Conservation (phyloP, 2,113 vertebrate genomes). For the Dasyornis broadbenti region DNA sequence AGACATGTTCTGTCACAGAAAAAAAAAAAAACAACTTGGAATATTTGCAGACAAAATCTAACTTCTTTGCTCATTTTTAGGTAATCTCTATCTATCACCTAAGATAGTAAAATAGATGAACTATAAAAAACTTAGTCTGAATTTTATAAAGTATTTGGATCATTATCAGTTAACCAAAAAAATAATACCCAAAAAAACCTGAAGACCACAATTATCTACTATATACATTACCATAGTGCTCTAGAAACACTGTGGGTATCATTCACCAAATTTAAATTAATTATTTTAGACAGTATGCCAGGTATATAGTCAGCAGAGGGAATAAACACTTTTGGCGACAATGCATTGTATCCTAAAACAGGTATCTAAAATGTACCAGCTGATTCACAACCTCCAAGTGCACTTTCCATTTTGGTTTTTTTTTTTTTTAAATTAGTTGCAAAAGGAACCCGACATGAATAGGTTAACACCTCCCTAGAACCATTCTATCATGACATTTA, state of each 20-base stretch:
- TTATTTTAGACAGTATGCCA: neutral
- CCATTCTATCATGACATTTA: neutral
- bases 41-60: neutral
- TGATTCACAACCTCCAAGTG: neutral
- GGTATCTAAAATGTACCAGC: neutral
- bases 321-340: neutral
- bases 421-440: neutral
- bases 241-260: neutral
- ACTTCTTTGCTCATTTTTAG: neutral
- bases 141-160: neutral
- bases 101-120: neutral
- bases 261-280: neutral
- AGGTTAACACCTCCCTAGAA: neutral
- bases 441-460: neutral
- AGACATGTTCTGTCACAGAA: neutral
- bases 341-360: neutral
- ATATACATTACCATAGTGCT: neutral
- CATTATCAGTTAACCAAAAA: neutral
- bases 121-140: neutral
- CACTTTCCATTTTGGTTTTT: neutral
- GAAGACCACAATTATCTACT: neutral
- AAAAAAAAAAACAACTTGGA: neutral
- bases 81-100: neutral
- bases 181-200: neutral
- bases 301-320: neutral